Evolutionary conservation across 2,888 invertebrate species (phyloP).

Genomic region (Lithodes maja): DNA sequence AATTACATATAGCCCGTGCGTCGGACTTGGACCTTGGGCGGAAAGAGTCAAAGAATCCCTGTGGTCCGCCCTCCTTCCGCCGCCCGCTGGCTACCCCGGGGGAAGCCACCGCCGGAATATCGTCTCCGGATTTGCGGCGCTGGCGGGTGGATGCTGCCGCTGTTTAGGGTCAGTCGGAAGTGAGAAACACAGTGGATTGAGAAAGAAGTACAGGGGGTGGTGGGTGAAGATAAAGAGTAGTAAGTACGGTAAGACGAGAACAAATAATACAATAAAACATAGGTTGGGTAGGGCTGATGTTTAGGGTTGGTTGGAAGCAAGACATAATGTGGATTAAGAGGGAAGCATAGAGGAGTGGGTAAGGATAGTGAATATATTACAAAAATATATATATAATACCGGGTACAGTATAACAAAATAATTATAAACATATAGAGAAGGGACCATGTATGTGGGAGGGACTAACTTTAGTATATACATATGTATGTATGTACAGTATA

Average conservation of each 20-base stretch:
- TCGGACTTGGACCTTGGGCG: constrained; percentile 85
- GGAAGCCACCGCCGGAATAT: constrained; percentile 71
- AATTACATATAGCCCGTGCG: constrained; percentile 76
- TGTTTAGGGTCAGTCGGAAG: background rate
- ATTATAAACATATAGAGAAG: no score
- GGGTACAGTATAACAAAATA: no score
- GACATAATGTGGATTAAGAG: no score
- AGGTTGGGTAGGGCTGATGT: no score
- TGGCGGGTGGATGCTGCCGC: constrained; percentile 71
- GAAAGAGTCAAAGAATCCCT: constrained; percentile 84
- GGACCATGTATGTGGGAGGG: no score
- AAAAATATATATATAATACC: no score
- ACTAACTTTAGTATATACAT: no score
- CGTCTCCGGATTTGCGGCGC: constrained; percentile 75
- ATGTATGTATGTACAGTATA: no score
- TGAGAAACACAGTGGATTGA: background rate
- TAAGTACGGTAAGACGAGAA: background rate
- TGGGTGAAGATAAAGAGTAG: background rate
- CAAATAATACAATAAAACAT: no score
- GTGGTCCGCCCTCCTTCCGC: constrained; percentile 75
- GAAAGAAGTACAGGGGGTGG: background rate
- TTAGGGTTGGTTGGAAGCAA: no score
- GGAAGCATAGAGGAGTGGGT: no score
- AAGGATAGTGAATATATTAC: no score
- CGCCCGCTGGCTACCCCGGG: constrained; percentile 74